Conservation (phyloP, 2,113 vertebrate species). For the Phrynosoma blainvillii region DNA sequence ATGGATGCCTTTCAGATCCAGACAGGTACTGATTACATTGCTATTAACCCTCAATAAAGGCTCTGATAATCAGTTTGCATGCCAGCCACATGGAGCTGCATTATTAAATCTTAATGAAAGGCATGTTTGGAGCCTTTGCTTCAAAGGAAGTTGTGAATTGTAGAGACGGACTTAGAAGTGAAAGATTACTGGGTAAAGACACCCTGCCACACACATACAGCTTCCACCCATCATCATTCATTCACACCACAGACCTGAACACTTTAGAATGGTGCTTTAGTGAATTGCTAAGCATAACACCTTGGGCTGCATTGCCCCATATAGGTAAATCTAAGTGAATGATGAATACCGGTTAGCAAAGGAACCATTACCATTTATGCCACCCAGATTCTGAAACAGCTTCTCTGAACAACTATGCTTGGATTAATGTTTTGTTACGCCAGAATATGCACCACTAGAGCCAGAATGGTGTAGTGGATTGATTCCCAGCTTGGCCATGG, state of each 20-base stretch:
- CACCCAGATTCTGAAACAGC: not conserved
- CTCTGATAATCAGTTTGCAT: conserved; percentile 67
- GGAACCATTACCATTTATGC: not conserved
- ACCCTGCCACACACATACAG: conserved; percentile 29
- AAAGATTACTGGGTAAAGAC: conserved; percentile 54
- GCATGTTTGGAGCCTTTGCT: conserved; percentile 60
- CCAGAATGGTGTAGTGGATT: too few species aligned
- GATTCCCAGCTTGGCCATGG: too few species aligned
- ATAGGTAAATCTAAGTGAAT: not conserved
- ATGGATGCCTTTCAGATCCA: conserved; percentile 70
- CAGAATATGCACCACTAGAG: not conserved
- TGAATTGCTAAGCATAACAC: not conserved
- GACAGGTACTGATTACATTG: conserved; percentile 68
- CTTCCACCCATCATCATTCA: accelerated
- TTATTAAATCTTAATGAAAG: conserved; percentile 75
- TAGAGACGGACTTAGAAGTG: conserved; percentile 58
- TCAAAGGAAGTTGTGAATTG: conserved; percentile 53
- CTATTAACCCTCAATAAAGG: conserved; percentile 75
- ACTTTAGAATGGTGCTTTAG: not conserved
- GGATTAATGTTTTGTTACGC: not conserved
- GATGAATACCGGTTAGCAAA: accelerated
- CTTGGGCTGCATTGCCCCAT: accelerated
- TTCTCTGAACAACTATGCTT: too few species aligned
- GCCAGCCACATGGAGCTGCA: conserved; percentile 58
- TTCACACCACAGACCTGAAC: accelerated